phyloP scores from a whole-genome alignment of 1,140 invertebrate genomes.

The Spodoptera litura region DNA sequence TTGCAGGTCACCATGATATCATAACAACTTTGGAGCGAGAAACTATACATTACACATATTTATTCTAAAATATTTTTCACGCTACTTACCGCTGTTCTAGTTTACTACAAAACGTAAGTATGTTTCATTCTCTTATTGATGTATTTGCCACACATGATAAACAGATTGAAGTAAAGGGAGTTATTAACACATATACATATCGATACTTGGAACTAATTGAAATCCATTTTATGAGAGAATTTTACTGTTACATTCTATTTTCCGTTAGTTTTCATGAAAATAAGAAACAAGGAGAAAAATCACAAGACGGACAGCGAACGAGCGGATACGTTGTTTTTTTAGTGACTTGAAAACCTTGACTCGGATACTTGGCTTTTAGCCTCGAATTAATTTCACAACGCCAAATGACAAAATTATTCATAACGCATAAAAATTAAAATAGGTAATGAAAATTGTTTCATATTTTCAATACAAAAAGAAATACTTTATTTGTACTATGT shows the following conservation, averaged over 20 bases:
- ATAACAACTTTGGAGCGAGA: conserved; percentile 43
- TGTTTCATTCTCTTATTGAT: conserved; percentile 81
- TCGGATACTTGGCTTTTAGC: conserved; percentile 32
- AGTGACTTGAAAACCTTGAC: conserved; percentile 34
- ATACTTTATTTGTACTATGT: no score
- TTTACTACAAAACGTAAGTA: conserved; percentile 77
- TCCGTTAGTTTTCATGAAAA: conserved; percentile 83
- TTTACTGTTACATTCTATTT: conserved; percentile 79
- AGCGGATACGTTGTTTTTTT: conserved; percentile 46
- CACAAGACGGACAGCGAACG: conserved; percentile 69
- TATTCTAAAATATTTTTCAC: conserved; percentile 54
- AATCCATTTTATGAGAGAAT: conserved; percentile 59
- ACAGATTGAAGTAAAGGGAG: conserved; percentile 58
- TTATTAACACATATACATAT: conserved; percentile 55
- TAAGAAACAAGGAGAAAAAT: conserved; percentile 76
- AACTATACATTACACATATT: conserved; percentile 49
- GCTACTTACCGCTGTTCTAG: conserved; percentile 75
- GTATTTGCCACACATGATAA: conserved; percentile 79
- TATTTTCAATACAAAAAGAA: no score
- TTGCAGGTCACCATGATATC: conserved; percentile 48
- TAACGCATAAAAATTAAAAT: background rate
- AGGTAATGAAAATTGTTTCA: no score
- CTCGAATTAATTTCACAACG: background rate
- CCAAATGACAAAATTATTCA: background rate
- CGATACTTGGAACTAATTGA: conserved; percentile 55